Conservation (phyloP, 2,113 vertebrate genomes). For the Climacteris rufus region DNA sequence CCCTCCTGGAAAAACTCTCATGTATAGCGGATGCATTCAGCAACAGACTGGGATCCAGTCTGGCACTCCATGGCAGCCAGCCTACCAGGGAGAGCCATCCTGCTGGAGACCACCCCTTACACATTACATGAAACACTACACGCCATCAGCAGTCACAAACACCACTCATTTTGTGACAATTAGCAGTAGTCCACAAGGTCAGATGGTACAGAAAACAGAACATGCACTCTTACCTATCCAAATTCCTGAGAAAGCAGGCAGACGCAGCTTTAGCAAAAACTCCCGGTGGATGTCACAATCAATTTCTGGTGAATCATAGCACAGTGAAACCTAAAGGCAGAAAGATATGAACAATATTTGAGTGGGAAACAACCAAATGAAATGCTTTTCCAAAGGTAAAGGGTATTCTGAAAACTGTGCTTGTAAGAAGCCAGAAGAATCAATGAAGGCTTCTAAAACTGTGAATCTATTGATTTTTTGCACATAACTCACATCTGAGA, state of each 20-base stretch:
- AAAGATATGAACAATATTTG: neutral
- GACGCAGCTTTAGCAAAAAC: neutral
- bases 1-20: neutral
- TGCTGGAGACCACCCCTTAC: neutral
- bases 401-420: neutral
- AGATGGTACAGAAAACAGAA: neutral
- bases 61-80: neutral
- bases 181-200: neutral
- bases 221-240: neutral
- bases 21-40: neutral
- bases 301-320: neutral
- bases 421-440: neutral
- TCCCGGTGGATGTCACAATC: neutral
- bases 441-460: neutral
- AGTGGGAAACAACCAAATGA: neutral
- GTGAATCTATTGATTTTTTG: neutral
- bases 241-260: neutral
- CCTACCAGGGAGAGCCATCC: neutral
- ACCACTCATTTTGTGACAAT: neutral
- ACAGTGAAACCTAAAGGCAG: neutral
- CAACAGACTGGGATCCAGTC: neutral
- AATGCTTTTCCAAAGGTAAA: neutral
- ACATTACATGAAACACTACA: rapidly evolving
- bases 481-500: neutral
- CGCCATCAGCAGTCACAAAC: neutral